A percentile compares a stretch with the other conserved stretches of the same genome.
These are phyloP conservation scores for Pangasius larnaudii DNA, from an alignment of 2,797 vertebrate genomes.

Conservation along the genomic window DNA sequence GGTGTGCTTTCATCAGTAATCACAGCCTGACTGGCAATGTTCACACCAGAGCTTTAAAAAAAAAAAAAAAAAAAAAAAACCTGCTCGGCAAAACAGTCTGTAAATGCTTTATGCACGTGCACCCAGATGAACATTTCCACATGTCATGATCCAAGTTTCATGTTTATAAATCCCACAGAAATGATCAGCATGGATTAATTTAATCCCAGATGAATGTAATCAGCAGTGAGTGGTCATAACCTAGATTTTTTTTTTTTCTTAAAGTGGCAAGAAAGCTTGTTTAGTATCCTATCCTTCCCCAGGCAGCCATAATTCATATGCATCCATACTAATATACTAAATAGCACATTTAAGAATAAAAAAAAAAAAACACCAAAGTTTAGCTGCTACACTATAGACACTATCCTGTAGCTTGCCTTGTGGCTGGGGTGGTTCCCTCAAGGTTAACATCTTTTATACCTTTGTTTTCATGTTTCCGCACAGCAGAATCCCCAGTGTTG, in stretches of 20 bases:
- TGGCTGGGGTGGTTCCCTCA: not conserved
- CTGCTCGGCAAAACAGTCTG: not conserved
- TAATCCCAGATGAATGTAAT: not conserved
- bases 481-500: too few relatives aligned
- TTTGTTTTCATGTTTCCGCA: too few relatives aligned
- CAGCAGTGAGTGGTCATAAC: not conserved
- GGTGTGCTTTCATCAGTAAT: not conserved
- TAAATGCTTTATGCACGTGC: too few relatives aligned
- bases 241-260: not conserved
- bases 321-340: not conserved
- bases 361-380: not conserved
- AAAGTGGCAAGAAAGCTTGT: not conserved
- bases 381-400: not conserved
- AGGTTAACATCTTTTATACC: not conserved
- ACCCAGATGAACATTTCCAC: too few relatives aligned
- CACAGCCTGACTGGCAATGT: not conserved
- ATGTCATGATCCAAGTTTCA: not conserved
- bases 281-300: too few relatives aligned
- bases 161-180: too few relatives aligned
- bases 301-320: too few relatives aligned
- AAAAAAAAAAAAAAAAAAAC: too few relatives aligned
- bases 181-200: not conserved
- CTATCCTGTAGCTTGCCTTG: not conserved
- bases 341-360: too few relatives aligned
- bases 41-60: not conserved